phyloP scores from a whole-genome alignment of 2,888 invertebrate genomes.

The Apodemia mormo region DNA sequence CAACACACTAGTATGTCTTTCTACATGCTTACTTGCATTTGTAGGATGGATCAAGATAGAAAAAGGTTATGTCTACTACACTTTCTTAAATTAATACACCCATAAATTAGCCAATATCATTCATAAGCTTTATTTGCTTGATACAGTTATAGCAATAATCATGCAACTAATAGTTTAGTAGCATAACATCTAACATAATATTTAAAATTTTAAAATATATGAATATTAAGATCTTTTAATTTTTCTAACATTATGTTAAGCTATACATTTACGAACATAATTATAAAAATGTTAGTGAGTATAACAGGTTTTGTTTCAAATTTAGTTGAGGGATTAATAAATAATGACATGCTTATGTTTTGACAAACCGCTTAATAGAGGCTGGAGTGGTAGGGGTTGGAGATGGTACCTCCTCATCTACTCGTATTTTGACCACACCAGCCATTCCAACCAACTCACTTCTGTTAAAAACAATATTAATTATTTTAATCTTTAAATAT shows the following conservation, averaged over 20 bases:
- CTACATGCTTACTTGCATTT: background rate
- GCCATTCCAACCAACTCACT: constrained; percentile 83
- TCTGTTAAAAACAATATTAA: constrained; percentile 71
- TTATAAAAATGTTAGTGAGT: constrained; percentile 28
- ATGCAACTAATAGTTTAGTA: constrained; percentile 8
- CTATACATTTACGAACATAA: constrained; percentile 21
- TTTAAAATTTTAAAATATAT: background rate
- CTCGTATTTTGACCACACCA: constrained; percentile 82
- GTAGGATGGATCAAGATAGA: background rate
- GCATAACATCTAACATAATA: background rate
- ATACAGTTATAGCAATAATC: background rate
- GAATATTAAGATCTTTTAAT: background rate
- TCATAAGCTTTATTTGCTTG: background rate
- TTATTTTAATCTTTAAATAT: constrained; percentile 18
- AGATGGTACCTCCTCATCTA: constrained; percentile 76
- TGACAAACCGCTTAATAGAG: constrained; percentile 79
- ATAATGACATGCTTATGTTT: constrained; percentile 63
- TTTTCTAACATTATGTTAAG: constrained; percentile 19
- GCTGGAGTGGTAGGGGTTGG: constrained; percentile 78
- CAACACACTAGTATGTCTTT: background rate
- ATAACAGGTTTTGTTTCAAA: constrained; percentile 47
- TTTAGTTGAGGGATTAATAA: constrained; percentile 60
- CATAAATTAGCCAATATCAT: constrained; percentile 8
- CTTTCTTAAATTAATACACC: background rate
- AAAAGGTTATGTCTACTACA: background rate